Evolutionary conservation across 2,797 vertebrate genomes (phyloP).

Genomic region (Chelon labrosus): DNA sequence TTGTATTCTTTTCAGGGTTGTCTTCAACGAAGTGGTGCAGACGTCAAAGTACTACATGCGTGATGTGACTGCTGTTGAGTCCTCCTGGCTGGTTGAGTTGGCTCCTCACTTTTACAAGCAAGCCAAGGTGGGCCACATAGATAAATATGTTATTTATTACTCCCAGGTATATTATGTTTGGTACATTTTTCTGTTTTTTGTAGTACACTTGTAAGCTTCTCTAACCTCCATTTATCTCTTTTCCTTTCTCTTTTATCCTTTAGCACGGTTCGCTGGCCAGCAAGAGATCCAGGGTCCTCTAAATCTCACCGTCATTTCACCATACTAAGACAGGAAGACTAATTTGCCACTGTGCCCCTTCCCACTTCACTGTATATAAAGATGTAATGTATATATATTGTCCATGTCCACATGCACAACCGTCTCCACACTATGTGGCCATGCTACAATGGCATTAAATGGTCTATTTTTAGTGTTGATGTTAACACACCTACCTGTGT

Average conservation of each 20-base stretch:
- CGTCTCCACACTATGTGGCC: slow-evolving; percentile 50
- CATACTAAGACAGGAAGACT: slow-evolving; percentile 33
- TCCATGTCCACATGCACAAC: slow-evolving; percentile 62
- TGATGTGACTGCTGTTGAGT: slow-evolving; percentile 97
- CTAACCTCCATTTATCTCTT: background rate
- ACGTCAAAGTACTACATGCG: slow-evolving; percentile 98
- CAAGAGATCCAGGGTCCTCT: slow-evolving; percentile 92
- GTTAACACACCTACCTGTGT: slow-evolving; percentile 42
- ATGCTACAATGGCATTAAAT: slow-evolving; percentile 51
- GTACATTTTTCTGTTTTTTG: background rate
- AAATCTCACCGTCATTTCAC: slow-evolving; percentile 69
- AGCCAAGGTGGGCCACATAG: slow-evolving; percentile 89
- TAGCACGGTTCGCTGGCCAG: slow-evolving; percentile 95
- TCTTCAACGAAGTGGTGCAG: slow-evolving; percentile 97
- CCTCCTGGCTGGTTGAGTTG: slow-evolving; percentile 95
- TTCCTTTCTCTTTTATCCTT: slow-evolving; percentile 40
- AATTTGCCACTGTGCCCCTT: slow-evolving; percentile 71
- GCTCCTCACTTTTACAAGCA: slow-evolving; percentile 99
- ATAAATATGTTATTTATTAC: background rate
- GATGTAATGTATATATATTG: slow-evolving; percentile 78
- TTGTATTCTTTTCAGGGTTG: slow-evolving; percentile 86
- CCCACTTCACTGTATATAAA: slow-evolving; percentile 77
- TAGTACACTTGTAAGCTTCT: background rate
- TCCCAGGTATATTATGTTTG: background rate
- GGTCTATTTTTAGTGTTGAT: slow-evolving; percentile 56